Percentiles rank a stretch among this genome's conserved stretches.
Evolutionary conservation across 2,888 invertebrate genomes (phyloP).

Genomic region (Exephanes ischioxanthus): DNA sequence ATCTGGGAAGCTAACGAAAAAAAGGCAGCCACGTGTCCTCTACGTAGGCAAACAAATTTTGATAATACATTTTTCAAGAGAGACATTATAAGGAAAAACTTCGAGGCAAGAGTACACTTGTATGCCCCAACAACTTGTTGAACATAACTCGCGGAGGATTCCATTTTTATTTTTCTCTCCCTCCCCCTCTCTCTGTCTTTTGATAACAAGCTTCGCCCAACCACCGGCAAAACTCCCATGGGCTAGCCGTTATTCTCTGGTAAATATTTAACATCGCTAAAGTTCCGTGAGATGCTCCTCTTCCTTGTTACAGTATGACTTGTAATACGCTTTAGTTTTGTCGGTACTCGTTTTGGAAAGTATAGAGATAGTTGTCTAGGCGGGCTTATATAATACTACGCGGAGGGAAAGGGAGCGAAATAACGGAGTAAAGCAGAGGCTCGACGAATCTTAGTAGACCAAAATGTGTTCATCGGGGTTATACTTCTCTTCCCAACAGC

Average conservation of each 20-base stretch:
- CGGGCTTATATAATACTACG: constrained; percentile 28
- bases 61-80: constrained; percentile 2
- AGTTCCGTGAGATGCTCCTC: constrained; percentile 31
- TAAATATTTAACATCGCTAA: constrained; percentile 51
- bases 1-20: constrained; percentile 16
- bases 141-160: constrained; percentile 15
- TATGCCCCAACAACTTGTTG: constrained; percentile 46
- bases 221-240: neutral
- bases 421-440: neutral
- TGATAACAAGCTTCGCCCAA: constrained; percentile 8
- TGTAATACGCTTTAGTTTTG: constrained; percentile 46
- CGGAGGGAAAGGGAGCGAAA: neutral
- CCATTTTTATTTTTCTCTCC: neutral
- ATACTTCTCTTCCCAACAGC: constrained; percentile 17
- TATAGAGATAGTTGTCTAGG: constrained; percentile 49
- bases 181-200: neutral
- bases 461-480: constrained; percentile 28
- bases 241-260: constrained; percentile 19
- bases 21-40: neutral
- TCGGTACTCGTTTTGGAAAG: neutral
- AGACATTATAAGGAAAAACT: neutral
- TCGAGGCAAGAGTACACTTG: neutral
- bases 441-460: constrained; percentile 24
- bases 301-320: constrained; percentile 20
- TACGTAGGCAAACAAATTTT: neutral